Evolutionary conservation across 37 sponge, comb jelly and placozoan genomes (phyloP), one percentile per base, ranked within the genome.

Genomic region (Ephydatia muelleri): DNA sequence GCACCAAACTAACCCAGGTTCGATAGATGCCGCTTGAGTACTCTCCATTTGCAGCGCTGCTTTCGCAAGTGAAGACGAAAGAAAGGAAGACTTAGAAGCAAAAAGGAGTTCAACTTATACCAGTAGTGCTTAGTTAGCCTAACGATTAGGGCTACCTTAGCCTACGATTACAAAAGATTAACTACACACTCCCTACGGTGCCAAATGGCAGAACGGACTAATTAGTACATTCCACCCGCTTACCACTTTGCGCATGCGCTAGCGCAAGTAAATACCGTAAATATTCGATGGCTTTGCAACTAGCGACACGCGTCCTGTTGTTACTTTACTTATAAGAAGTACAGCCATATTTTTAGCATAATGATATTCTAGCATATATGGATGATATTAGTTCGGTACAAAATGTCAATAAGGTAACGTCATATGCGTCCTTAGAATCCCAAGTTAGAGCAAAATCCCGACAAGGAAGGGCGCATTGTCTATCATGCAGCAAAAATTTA

Each of bases 141-240:
- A 73, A 34, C 25, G 74, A 73, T 73, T 73, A 73, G 35, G 74
- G 74, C 74, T 73, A 73, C 74, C 33, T 57, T 73, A 73, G 74
- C 74, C 74, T 73, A 73, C 74, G 74, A 73, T 73, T 73, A 73
- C 74, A 37, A 73, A 25, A 73, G 74, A 73, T 73, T 73, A 73
- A 36, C 33, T 73, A 73, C 74, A 73, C 21, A 57, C 57, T 57
- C 57, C 57, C 57, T 57, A 57, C 57, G 57, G n/a, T 57, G 57
- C 57, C 57, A 57, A 57, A 57, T 57, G 57, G 57, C 57, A 57
- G 57, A 57, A 57, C 9, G 57, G 57, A 57, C 57, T 57, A 57
- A 57, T 57, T 57, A 57, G 57, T 57, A 11, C 57, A 57, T 57
- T 57, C 57, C 57, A 57, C 57, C 57, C 57, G 57, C 57, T 57